Base-by-base conservation (phyloP, 2,888 invertebrate species). In the Octodonta nipae region DNA sequence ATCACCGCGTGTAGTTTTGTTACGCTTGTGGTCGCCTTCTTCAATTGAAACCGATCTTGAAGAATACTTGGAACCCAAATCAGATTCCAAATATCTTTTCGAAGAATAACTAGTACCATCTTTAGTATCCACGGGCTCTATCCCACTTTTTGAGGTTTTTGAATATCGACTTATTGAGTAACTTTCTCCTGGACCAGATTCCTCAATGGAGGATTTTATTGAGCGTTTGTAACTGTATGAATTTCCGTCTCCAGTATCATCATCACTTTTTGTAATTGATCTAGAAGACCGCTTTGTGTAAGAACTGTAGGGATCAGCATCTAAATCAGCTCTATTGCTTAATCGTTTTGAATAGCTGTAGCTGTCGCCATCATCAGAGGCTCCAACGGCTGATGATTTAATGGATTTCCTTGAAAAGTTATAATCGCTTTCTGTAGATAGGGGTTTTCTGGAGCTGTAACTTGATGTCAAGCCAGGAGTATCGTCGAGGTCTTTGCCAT, bases 121-220 rank as follows among this genome's bases (percentile, higher is more conserved):
- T 12, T 33, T 40, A n/a, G 36, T 41, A 15, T 50, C 46, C 1
- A 35, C 33, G 3, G 45, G 46, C 30, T 52, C 56, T 10, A 49
- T 36, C 11, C 45, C 45, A 8, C 44, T 42, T 13, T 51, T 50
- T 5, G 50, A 51, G 10, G 50, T 42, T 38, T 40, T 48, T 6
- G 51, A 36, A 0, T 51, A 48, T 39, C 46, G 52, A 38, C 50
- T 47, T n/a, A 53, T 38, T 1, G 45, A 43, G 30, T 51, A 48
- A n/a, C 46, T 44, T 30, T 56, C 54, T 16, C 50, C 52, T 33
- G 54, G 55, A 13, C 54, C 54, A 13, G 49, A 39, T 7, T 46
- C 46, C 40, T 54, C 54, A 6, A 47, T 34, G n/a, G 46, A 36
- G 2, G 48, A 40, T 15, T 44, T 42, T 2, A 51, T 41, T 2